phyloP scores from a whole-genome alignment of 2,888 invertebrate genomes.

The Leucophenga maculata region DNA sequence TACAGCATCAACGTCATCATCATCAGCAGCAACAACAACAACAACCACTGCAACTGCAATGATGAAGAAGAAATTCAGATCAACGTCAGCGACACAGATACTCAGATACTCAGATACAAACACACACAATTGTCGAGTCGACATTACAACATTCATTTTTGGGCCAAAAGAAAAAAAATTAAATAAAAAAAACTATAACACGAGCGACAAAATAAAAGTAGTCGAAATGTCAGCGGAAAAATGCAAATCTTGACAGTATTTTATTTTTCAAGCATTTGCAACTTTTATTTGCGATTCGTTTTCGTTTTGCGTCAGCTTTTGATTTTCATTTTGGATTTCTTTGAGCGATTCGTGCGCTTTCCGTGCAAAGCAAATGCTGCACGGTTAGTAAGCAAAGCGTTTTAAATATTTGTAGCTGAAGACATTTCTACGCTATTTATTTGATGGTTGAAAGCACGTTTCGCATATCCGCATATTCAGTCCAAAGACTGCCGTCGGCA shows the following conservation, averaged over 20 bases:
- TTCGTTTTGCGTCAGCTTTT: background rate
- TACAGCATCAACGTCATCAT: background rate
- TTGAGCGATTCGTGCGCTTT: constrained; percentile 1
- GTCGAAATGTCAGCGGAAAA: constrained; percentile 37
- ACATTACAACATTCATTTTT: background rate
- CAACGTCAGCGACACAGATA: constrained; percentile 16
- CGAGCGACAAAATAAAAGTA: background rate
- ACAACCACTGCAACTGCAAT: background rate
- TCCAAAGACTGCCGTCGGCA: constrained; percentile 8
- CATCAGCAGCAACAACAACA: background rate
- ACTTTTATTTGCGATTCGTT: constrained; percentile 40
- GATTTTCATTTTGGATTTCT: background rate
- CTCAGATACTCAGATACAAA: constrained; percentile 1
- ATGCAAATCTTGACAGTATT: constrained; percentile 63
- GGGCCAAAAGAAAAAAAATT: background rate
- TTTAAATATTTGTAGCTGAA: constrained; percentile 20
- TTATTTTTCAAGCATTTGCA: constrained; percentile 54
- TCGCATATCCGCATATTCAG: constrained; percentile 49
- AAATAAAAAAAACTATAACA: too few relatives aligned
- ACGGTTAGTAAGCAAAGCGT: background rate
- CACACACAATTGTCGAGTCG: background rate
- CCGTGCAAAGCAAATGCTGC: background rate
- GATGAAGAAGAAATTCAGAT: background rate
- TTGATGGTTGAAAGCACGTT: constrained; percentile 55
- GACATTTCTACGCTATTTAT: background rate